These are phyloP conservation scores for Tringa solitaria DNA, from an alignment of 2,113 vertebrate species.

Conservation along the genomic window DNA sequence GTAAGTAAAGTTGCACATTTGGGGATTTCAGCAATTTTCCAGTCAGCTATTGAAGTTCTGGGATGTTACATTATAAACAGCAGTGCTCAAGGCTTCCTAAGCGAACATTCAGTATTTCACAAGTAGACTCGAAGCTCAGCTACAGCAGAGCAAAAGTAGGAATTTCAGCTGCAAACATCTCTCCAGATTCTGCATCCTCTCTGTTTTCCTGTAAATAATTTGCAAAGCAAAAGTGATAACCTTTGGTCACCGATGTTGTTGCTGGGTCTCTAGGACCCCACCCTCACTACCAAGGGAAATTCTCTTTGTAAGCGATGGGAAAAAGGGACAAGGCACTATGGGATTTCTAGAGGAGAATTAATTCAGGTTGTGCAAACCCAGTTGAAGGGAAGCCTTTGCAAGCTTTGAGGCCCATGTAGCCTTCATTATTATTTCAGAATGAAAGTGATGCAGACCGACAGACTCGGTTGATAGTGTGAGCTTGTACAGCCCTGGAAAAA, in stretches of 20 bases:
- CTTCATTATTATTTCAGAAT: constrained; percentile 6
- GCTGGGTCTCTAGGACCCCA: background rate
- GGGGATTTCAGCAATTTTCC: background rate
- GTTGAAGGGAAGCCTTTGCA: background rate
- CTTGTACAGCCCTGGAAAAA: background rate
- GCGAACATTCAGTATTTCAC: background rate
- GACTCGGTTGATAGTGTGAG: background rate
- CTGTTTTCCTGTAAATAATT: background rate
- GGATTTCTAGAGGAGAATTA: background rate
- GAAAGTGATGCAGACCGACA: background rate
- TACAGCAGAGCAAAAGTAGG: background rate
- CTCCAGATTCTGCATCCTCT: background rate
- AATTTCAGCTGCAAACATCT: background rate
- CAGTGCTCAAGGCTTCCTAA: background rate
- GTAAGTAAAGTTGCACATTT: background rate
- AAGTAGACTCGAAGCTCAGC: background rate
- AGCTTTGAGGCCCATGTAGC: background rate
- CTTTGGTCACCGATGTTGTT: background rate
- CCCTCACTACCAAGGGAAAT: background rate
- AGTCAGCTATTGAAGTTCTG: background rate
- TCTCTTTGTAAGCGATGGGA: background rate
- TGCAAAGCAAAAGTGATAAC: background rate
- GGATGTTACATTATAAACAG: background rate
- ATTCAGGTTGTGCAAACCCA: background rate
- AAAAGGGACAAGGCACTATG: background rate